phyloP scores from a whole-genome alignment of 2,888 invertebrate species.

The Lagria hirta region DNA sequence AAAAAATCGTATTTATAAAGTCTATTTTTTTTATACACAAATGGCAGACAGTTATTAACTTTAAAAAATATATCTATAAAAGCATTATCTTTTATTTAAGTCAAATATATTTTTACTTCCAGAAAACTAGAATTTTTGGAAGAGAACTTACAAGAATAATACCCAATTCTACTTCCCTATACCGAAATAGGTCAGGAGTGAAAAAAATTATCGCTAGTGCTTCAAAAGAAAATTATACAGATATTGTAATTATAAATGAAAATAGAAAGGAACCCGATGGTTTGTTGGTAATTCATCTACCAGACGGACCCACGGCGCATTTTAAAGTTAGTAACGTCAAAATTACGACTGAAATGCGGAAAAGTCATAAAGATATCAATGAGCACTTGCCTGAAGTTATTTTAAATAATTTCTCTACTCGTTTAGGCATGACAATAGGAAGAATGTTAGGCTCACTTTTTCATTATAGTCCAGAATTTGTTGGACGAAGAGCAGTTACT shows the following conservation, averaged over 20 bases:
- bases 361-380: slow-evolving; percentile 78
- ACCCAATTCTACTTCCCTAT: slow-evolving; percentile 86
- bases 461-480: slow-evolving; percentile 94
- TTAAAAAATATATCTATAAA: too few relatives aligned
- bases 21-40: too few relatives aligned
- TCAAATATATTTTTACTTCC: too few relatives aligned
- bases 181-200: slow-evolving; percentile 85
- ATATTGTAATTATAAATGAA: slow-evolving; percentile 92
- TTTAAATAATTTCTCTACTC: slow-evolving; percentile 92
- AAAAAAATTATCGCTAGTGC: slow-evolving; percentile 92
- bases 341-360: slow-evolving; percentile 81
- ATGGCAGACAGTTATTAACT: too few relatives aligned
- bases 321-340: slow-evolving; percentile 92
- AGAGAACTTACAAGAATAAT: slow-evolving; percentile 87
- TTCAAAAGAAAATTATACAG: slow-evolving; percentile 76
- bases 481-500: slow-evolving; percentile 89
- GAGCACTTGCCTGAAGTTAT: slow-evolving; percentile 93
- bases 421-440: slow-evolving; percentile 86
- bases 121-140: slow-evolving; percentile 88
- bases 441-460: slow-evolving; percentile 93
- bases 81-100: too few relatives aligned
- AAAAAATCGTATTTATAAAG: too few relatives aligned
- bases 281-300: slow-evolving; percentile 88
- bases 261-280: slow-evolving; percentile 91
- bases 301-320: slow-evolving; percentile 95